These are phyloP conservation scores for Temnothorax curvispinosus DNA, from an alignment of 1,140 invertebrate genomes.

Conservation along the genomic window DNA sequence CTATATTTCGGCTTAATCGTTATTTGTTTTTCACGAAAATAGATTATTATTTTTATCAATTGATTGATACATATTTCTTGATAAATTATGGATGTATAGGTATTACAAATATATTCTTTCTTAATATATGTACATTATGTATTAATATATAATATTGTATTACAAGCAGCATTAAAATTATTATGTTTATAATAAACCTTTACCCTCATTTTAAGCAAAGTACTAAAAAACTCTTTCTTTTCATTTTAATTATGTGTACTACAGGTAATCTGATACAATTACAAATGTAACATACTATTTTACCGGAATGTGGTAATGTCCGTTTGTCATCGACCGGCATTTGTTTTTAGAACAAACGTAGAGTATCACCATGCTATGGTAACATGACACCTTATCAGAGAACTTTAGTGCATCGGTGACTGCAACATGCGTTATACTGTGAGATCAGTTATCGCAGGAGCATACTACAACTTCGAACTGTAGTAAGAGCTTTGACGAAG, in stretches of 20 bases:
- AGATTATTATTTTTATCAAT: constrained; percentile 6
- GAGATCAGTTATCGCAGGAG: constrained; percentile 5
- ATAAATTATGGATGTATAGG: not conserved
- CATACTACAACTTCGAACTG: not conserved
- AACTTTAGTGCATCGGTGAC: not conserved
- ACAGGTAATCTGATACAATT: not conserved
- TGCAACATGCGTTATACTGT: not conserved
- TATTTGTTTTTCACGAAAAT: not conserved
- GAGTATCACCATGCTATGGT: constrained; percentile 7
- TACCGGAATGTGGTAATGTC: constrained; percentile 7
- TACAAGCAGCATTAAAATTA: not conserved
- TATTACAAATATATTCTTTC: not conserved
- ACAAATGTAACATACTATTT: not conserved
- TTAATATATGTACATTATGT: not conserved
- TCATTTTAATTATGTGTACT: not conserved
- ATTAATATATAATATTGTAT: not conserved
- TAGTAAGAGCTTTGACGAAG: not conserved
- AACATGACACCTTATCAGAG: not conserved
- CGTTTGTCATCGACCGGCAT: not conserved
- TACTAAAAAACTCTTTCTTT: not conserved
- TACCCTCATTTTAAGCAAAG: not conserved
- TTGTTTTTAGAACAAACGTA: not conserved
- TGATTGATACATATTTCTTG: not conserved
- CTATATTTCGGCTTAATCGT: not conserved
- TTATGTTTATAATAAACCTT: not conserved